Percentiles rank a stretch among this genome's conserved stretches.
These are phyloP conservation scores for Stenichneumon culpator DNA, from an alignment of 2,888 invertebrate genomes.

Conservation along the genomic window DNA sequence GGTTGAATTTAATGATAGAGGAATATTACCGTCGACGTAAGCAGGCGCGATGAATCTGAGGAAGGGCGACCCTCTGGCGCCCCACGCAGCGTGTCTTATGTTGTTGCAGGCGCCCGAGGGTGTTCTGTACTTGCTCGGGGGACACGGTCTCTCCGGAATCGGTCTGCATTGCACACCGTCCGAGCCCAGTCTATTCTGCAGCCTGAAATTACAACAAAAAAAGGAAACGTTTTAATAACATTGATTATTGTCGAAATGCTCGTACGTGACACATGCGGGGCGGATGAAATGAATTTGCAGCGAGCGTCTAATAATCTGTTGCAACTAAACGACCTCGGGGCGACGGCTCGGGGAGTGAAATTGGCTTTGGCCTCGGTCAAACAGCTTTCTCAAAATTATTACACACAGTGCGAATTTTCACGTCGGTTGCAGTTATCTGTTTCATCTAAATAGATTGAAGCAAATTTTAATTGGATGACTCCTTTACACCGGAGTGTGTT, in stretches of 20 bases:
- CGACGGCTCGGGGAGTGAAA: conserved; percentile 56
- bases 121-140: conserved; percentile 93
- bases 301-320: conserved; percentile 54
- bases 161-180: conserved; percentile 74
- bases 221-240: conserved; percentile 1
- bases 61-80: conserved; percentile 92
- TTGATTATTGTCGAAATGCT: background rate
- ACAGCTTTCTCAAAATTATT: conserved; percentile 64
- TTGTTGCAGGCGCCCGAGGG: conserved; percentile 96
- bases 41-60: conserved; percentile 90
- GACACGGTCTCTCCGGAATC: conserved; percentile 88
- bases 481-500: background rate
- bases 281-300: conserved; percentile 1
- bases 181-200: conserved; percentile 73
- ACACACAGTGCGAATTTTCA: conserved; percentile 32
- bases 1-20: no score
- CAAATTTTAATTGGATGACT: background rate
- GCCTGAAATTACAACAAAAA: conserved; percentile 68
- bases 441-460: background rate
- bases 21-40: conserved; percentile 90
- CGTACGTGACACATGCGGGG: background rate
- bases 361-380: conserved; percentile 56
- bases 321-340: conserved; percentile 63
- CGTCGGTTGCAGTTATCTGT: background rate
- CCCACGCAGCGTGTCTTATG: conserved; percentile 94